Evolutionary conservation across 64 coral and sea anemone species (phyloP).

Genomic region (Pocillopora damicornis): DNA sequence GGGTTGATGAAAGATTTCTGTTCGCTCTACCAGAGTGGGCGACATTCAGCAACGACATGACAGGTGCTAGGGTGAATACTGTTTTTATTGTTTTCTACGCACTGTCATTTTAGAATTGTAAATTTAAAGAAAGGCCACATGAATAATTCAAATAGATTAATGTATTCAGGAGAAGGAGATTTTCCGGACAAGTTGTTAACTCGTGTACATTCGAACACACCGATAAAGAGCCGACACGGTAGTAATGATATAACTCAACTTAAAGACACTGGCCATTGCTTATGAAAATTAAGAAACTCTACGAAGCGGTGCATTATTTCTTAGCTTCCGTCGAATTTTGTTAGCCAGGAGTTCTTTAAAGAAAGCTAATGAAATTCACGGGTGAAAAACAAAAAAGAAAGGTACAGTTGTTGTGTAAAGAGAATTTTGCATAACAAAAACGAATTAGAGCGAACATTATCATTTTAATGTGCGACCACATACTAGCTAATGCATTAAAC

Average conservation of each 20-base stretch:
- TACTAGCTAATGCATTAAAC: not conserved
- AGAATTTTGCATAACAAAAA: conserved; percentile 17
- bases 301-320: not conserved
- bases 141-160: conserved; percentile 36
- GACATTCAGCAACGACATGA: conserved; percentile 49
- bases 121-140: conserved; percentile 45
- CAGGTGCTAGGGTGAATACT: conserved; percentile 72
- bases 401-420: not conserved
- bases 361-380: not conserved
- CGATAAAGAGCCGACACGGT: not conserved
- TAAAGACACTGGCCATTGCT: not conserved
- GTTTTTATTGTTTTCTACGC: conserved; percentile 82
- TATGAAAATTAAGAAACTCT: not conserved
- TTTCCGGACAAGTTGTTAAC: conserved; percentile 34
- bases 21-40: conserved; percentile 38
- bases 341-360: not conserved
- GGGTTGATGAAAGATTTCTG: conserved; percentile 17
- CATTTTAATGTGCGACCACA: not conserved
- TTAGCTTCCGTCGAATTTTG: not conserved
- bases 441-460: not conserved
- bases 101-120: conserved; percentile 96
- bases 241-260: not conserved
- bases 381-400: not conserved
- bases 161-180: conserved; percentile 18
- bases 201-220: not conserved